Evolutionary conservation across 2,888 invertebrate genomes (phyloP), one percentile per base, ranked within the genome.

Genomic region (Plagodis dolabraria): DNA sequence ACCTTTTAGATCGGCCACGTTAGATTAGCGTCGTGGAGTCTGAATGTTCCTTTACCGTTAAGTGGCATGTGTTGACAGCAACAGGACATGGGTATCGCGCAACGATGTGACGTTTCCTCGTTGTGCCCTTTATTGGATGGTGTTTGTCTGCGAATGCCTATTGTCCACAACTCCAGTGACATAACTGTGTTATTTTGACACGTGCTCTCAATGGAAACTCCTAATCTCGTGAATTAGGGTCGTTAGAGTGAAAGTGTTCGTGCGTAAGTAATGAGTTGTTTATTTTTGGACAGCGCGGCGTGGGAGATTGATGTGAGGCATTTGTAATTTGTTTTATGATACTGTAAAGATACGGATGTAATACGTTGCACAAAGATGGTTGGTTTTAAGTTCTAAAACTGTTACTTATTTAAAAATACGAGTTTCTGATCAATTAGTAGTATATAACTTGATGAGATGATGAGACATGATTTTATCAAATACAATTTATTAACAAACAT

Each of bases 21-120:
- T 22, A 22, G 22, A 22, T 22, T 4, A 22, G 4, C 22, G 22
- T 22, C 4, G 22, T 22, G 22, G 22, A 22, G 33, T 43, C 47
- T 0, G 22, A 53, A 53, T 10, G 45, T n/a, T 46, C 45, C 54
- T 36, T 55, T 67, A 59, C 53, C 11, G 40, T 11, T 57, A 53
- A 56, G 45, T 61, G 73, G 73, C 69, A 65, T 62, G 71, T 71
- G 71, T 66, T 74, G 77, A 77, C 76, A 75, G 74, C 64, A 73
- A 69, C 61, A 36, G 44, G 47, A 71, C 72, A 74, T 70, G 74
- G 71, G 65, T 34, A 47, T 53, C 60, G 56, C 53, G 52, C 51
- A 52, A 59, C 56, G 53, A 62, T 60, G 56, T 71, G 74, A 71
- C 72, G 60, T 73, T 76, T 77, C 77, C 77, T 76, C 60, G 49